These are phyloP conservation scores for Heptranchias perlo DNA, from an alignment of 2,113 vertebrate genomes.

Conservation along the genomic window DNA sequence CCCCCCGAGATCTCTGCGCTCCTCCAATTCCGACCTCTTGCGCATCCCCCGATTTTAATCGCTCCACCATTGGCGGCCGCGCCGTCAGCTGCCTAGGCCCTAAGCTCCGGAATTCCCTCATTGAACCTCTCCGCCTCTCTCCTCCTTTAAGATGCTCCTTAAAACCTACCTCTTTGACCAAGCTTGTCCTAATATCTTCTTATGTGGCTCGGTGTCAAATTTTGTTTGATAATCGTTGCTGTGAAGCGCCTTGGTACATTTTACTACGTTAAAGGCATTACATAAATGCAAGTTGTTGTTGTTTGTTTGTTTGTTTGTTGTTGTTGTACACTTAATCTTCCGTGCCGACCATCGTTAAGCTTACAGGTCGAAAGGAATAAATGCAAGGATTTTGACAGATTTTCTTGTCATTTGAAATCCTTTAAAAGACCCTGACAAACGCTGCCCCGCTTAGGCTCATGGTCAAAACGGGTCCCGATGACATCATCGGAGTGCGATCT, in stretches of 20 bases:
- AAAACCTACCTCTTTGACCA: background rate
- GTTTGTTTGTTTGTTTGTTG: too few species aligned
- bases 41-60: background rate
- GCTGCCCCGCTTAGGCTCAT: too few species aligned
- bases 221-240: background rate
- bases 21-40: background rate
- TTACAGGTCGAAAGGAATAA: background rate
- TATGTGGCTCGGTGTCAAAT: background rate
- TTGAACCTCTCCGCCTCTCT: background rate
- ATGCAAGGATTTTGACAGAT: background rate
- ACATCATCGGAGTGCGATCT: too few species aligned
- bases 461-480: too few species aligned
- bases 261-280: background rate
- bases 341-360: too few species aligned
- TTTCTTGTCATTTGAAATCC: background rate
- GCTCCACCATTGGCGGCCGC: background rate
- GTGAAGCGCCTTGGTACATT: background rate
- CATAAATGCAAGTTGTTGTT: too few species aligned
- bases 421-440: background rate
- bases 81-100: background rate
- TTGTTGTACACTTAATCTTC: too few species aligned
- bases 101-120: background rate
- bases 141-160: background rate
- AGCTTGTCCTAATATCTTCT: background rate
- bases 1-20: background rate